Base-by-base conservation (phyloP, 2,797 vertebrate genomes). In the Toxotes lorentzi region DNA sequence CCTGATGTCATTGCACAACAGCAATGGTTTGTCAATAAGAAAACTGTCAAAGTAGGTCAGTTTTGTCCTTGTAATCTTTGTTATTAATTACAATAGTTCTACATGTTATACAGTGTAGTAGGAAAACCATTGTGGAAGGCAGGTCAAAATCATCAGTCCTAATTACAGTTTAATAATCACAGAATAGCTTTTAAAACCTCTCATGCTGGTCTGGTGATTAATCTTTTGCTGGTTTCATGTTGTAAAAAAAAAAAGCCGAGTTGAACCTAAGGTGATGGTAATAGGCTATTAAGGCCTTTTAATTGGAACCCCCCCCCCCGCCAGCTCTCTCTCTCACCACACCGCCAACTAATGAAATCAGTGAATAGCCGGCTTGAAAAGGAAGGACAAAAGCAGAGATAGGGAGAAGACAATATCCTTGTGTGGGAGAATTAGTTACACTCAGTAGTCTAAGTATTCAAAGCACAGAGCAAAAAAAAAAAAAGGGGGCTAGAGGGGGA, bases 381-480 rank as follows among this genome's bases (percentile, higher is more conserved):
- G 64, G 80, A 78, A 86, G 93, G 88, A 95, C 93, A 95, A 95
- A 95, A 77, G 92, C 88, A 78, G 85, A 90, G 92, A 92, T 89
- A 83, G 79, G 56, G 79, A 83, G 87, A 90, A 94, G 94, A 96
- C 95, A 95, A 95, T 95, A 93, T 94, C 94, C 91, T 95, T 91
- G 94, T 95, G 95, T 94, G 91, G 92, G 92, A 95, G 95, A 95
- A 95, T 96, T 95, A 95, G 95, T 96, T 95, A 95, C 95, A 96
- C 94, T 94, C 93, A 85, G 93, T 95, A 94, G 95, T 92, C 94
- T 89, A 89, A 95, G 94, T 94, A 94, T 93, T 95, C 90, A 94
- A 94, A 94, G 92, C 83, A 80, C 87, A 86, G 76, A 78, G 76
- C 80, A 82, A 69, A 87, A 84, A 58, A 73, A 74, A 80, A 58